A percentile compares a stretch with the other conserved stretches of the same genome.
These are phyloP conservation scores for Plotosus lineatus DNA, from an alignment of 2,113 vertebrate genomes.

Conservation along the genomic window DNA sequence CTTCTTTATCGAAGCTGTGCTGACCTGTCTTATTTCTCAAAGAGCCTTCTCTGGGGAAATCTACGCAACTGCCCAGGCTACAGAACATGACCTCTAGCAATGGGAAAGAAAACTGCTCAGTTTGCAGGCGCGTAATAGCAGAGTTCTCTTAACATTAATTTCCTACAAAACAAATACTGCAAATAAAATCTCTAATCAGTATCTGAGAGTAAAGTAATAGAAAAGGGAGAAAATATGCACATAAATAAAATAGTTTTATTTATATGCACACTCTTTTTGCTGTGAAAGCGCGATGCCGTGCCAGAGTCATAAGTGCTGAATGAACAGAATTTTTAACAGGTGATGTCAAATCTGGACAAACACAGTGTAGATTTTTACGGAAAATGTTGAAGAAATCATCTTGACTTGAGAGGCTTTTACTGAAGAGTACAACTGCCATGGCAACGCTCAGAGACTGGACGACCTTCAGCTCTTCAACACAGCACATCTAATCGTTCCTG, in stretches of 20 bases:
- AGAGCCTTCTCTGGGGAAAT: conserved; percentile 48
- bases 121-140: background rate
- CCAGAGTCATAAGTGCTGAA: conserved; percentile 40
- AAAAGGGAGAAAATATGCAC: conserved; percentile 22
- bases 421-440: conserved; percentile 18
- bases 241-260: conserved; percentile 34
- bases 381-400: conserved; percentile 39
- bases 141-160: conserved; percentile 9
- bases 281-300: conserved; percentile 3
- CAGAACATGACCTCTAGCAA: conserved; percentile 41
- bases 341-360: conserved; percentile 27
- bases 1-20: conserved; percentile 2
- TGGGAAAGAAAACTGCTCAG: conserved; percentile 9
- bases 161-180: conserved; percentile 22
- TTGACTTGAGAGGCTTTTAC: conserved; percentile 27
- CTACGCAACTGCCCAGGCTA: conserved; percentile 26
- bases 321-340: conserved; percentile 40
- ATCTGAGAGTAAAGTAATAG: conserved; percentile 19
- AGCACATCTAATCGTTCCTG: conserved; percentile 70
- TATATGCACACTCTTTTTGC: background rate
- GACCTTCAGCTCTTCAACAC: conserved; percentile 70
- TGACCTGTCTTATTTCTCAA: conserved; percentile 3
- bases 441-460: conserved; percentile 46
- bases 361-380: background rate
- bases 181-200: conserved; percentile 27